Base-by-base conservation (phyloP, 2,888 invertebrate species). In the Erynnis tages region DNA sequence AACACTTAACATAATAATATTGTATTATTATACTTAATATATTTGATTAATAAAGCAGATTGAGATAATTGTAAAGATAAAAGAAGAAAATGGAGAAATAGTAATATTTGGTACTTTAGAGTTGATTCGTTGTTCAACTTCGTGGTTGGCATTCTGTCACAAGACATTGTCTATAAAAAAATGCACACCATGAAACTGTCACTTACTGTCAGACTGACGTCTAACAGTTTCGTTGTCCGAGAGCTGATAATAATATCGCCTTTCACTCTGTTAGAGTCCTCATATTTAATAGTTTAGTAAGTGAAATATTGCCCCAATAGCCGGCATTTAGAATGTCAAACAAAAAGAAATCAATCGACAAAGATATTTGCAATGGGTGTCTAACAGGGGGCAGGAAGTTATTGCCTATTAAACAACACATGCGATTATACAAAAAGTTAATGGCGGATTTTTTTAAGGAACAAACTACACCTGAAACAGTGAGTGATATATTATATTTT, bases 401-500 rank as follows among this genome's bases (percentile, higher is more conserved):
- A 44, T 16, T 44, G 10, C 44, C 50, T 5, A 52, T 52, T 19
- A 35, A 44, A 16, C 27, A 52, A 14, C 23, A 44, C 37, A 23
- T 37, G 3, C 11, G 4, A 8, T 5, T 44, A 21, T 52, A 52
- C 16, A 19, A 16, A 37, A 44, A 44, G 6, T 4, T 52, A 21
- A 44, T 44, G 44, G 44, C 35, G 5, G 50, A 30, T 2, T 6
- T 43, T 27, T 11, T 52, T 8, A 10, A 14, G 4, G 37, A 44
- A 17, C 1, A 16, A 7, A 16, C 6, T 7, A 11, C 4, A 4
- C 1, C 2, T 10, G 29, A 23, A 29, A 44, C 6, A 8, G 50
- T 52, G 14, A 37, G 44, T 37, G 1, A 7, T 32, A 6, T 1
- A 13, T 6, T 11, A 23, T n/a, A 4, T 21, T 19, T n/a, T 10